phyloP scores from a whole-genome alignment of 2,888 invertebrate species.

The Ypsolopha sequella region DNA sequence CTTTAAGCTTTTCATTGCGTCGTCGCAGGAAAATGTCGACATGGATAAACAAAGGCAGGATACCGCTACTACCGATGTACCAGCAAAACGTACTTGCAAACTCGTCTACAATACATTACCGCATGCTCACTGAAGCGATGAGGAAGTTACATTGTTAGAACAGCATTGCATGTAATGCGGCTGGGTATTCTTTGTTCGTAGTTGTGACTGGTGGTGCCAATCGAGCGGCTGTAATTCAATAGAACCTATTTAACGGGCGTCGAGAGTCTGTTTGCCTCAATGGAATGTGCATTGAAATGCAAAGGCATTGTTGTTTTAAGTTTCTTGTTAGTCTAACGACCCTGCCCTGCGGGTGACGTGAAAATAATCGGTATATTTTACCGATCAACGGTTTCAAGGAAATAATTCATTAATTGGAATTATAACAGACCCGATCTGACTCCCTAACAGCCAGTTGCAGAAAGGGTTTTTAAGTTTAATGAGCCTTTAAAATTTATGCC shows the following conservation, averaged over 20 bases:
- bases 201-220: background rate
- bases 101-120: conserved; percentile 31
- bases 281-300: background rate
- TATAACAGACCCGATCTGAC: too few species aligned
- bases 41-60: conserved; percentile 37
- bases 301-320: background rate
- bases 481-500: too few species aligned
- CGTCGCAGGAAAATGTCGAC: conserved; percentile 35
- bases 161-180: background rate
- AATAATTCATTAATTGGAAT: too few species aligned
- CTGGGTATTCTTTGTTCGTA: background rate
- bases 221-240: conserved; percentile 1
- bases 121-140: conserved; percentile 18
- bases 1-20: background rate
- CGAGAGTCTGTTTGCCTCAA: background rate
- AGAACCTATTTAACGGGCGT: background rate
- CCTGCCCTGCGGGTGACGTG: background rate
- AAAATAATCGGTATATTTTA: too few species aligned
- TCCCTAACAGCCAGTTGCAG: too few species aligned
- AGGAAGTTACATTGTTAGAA: background rate
- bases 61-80: conserved; percentile 16
- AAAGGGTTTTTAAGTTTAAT: too few species aligned
- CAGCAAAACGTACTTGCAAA: background rate
- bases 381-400: too few species aligned
- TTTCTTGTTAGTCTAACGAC: background rate